These are phyloP conservation scores for Metopolophium dirhodum DNA, from an alignment of 1,140 invertebrate genomes.

Conservation along the genomic window DNA sequence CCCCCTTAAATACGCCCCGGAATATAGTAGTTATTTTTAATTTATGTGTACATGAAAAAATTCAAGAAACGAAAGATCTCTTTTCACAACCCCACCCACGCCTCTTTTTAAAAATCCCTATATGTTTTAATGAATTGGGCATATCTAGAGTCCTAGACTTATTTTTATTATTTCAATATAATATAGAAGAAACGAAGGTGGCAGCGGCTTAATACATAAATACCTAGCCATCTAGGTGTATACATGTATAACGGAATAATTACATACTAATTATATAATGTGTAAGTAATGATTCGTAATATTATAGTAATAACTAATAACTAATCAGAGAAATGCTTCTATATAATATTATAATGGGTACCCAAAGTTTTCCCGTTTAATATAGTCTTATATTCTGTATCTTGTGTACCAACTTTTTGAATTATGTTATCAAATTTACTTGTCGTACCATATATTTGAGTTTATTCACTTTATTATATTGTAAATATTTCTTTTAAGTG, in stretches of 20 bases:
- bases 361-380: neutral
- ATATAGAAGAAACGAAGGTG: neutral
- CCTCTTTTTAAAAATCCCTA: neutral
- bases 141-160: neutral
- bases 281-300: neutral
- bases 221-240: neutral
- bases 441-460: neutral
- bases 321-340: neutral
- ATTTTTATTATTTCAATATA: neutral
- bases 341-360: neutral
- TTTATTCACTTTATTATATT: neutral
- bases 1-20: no score
- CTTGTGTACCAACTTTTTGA: neutral
- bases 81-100: neutral
- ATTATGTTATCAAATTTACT: neutral
- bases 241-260: neutral
- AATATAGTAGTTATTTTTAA: neutral
- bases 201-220: no score
- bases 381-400: neutral
- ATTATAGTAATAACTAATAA: neutral
- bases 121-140: neutral
- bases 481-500: conserved; percentile 2
- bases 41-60: neutral
- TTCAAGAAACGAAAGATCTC: neutral
- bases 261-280: neutral